Base-by-base conservation (phyloP, 2,797 vertebrate species). In the Phoebastria nigripes region DNA sequence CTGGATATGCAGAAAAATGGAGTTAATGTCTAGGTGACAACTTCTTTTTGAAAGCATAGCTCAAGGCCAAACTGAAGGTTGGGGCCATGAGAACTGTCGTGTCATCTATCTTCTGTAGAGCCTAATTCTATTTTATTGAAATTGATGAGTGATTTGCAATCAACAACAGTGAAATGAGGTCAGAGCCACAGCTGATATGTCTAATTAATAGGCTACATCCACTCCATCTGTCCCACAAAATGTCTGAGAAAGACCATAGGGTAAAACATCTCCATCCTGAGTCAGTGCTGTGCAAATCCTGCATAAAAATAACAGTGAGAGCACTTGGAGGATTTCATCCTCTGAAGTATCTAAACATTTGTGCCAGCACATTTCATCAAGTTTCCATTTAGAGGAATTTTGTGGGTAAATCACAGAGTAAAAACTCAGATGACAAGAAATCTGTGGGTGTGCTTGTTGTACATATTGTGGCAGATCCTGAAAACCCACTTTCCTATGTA, bases 131-230 rank as follows among this genome's bases (percentile, higher is more conserved):
- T 82, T 83, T 58, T 62, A 70, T 20, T 46, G 56, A 83, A 90
- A 93, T 81, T 7, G 12, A 56, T 81, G 35, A 83, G 65, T 91
- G n/a, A 74, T 74, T 83, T 90, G 79, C 85, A 73, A 78, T 67
- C 3, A 11, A 67, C 59, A 90, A 46, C 54, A 91, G 56, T 49
- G 67, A 88, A 85, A 90, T 25, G 52, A 87, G 85, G 80, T 94
- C 89, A 94, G 56, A 85, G 74, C 12, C 47, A 56, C 37, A 91
- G 71, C 47, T 82, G 78, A 93, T 89, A 77, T 16, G 63, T 85
- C 67, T 94, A 83, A 96, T 95, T 96, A 94, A 54, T 18, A 89
- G 70, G 31, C 39, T 87, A 72, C 61, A 83, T 76, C 89, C 62
- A 66, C 35, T 90, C 71, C 91, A 94, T 91, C 93, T 95, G 91